Base-by-base conservation (phyloP, 2,888 invertebrate genomes). In the Rhabditoides inermis region DNA sequence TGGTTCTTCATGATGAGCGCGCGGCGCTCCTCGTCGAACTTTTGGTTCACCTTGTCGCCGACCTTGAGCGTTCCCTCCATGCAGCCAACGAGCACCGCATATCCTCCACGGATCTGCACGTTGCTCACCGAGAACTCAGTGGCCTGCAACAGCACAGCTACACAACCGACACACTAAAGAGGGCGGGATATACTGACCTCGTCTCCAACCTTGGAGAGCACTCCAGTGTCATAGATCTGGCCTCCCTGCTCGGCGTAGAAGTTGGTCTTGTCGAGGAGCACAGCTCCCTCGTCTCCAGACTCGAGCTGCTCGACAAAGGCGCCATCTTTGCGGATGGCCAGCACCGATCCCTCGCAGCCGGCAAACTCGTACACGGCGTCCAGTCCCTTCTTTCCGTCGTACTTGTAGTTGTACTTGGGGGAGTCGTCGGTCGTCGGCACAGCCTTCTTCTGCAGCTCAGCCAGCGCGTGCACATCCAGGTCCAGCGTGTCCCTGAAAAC, bases 211-310 rank as follows among this genome's bases (percentile, higher is more conserved):
- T 89, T 90, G 0, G 55, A 63, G 77, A 92, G 82, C 68, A 86
- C 90, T 23, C 98, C 98, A 75, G 88, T 88, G 77, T 99, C 98
- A 77, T 84, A 92, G 71, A 90, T 92, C 81, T 99, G 98, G 15
- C 98, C 98, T 58, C 98, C 98, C 80, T 94, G 90, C 79, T 99
- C 98, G 0, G 98, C 94, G 79, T 99, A 99, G 79, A 99, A 99
- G 78, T 84, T 87, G 0, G 95, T 98, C 71, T 82, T 83, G 77
- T 98, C 89, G 55, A 98, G 81, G 61, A 99, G 81, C 51, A 99
- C 80, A 20, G 90, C 94, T 78, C 90, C 90, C 78, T 90, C 88
- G 73, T 89, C 85, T 0, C 90, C 90, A 27, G 87, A 84, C 1
- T 77, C 44, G 3, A 91, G 86, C 77, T 84, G 82, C 60, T 88